A percentile compares a stretch with the other conserved stretches of the same genome.
Evolutionary conservation across 2,888 invertebrate species (phyloP).

Genomic region (Odontomyia ornata): DNA sequence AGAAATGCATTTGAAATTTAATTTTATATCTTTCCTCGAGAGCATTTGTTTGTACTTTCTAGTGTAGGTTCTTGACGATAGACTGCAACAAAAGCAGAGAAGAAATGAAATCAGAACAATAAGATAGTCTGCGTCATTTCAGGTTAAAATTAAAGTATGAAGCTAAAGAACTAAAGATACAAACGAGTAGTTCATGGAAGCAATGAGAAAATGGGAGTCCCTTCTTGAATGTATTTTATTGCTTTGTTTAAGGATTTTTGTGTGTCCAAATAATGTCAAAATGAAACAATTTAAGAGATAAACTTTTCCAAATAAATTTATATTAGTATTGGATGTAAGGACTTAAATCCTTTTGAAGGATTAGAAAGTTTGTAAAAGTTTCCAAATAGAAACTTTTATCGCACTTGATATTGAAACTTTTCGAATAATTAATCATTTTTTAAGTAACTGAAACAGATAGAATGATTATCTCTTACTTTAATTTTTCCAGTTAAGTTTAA

Average conservation of each 20-base stretch:
- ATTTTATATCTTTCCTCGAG: neutral
- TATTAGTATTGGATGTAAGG: neutral
- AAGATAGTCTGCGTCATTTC: neutral
- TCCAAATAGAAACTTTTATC: neutral
- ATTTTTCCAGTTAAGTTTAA: no score
- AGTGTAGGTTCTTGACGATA: neutral
- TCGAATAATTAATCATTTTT: no score
- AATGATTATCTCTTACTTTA: no score
- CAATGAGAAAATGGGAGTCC: neutral
- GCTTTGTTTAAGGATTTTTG: neutral
- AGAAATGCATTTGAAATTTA: no score
- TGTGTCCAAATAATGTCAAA: neutral
- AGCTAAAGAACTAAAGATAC: neutral
- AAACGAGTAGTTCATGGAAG: neutral
- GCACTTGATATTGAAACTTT: neutral
- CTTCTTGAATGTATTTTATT: neutral
- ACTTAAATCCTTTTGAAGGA: neutral
- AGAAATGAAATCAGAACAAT: neutral
- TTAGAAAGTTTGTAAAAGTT: neutral
- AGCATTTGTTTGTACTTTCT: neutral
- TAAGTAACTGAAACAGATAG: no score
- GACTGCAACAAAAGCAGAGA: neutral
- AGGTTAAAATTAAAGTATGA: neutral
- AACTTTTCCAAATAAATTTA: conserved; percentile 1
- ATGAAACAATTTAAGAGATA: neutral